Conservation (phyloP, 2,888 invertebrate species). For the Ornithoptera alexandrae region DNA sequence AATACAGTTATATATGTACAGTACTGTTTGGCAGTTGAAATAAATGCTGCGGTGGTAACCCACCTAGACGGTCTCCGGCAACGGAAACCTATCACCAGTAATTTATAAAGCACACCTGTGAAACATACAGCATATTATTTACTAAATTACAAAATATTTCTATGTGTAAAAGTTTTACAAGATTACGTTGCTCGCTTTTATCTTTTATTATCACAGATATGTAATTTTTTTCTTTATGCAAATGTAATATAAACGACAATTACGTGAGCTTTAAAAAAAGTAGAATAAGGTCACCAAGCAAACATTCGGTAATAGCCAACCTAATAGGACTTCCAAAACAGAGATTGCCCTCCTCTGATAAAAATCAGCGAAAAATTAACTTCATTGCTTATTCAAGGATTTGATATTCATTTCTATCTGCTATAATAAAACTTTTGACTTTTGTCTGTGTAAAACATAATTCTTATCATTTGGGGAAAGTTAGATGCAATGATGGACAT, state of each 20-base stretch:
- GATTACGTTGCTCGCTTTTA: no score
- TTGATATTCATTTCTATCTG: not conserved
- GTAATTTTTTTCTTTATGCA: not conserved
- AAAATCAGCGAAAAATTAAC: conserved; percentile 15
- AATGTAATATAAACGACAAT: not conserved
- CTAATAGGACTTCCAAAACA: conserved; percentile 19
- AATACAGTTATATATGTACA: no score
- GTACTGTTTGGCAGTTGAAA: no score
- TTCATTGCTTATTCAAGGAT: conserved; percentile 21
- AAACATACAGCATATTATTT: no score
- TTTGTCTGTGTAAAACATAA: not conserved
- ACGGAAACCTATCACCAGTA: no score
- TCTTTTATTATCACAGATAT: no score
- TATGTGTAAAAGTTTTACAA: no score
- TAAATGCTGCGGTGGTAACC: no score
- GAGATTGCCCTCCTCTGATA: conserved; percentile 15
- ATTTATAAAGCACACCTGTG: no score
- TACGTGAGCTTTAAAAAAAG: conserved; percentile 5
- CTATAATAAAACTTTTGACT: not conserved
- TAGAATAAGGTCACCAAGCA: conserved; percentile 28
- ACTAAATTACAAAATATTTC: no score
- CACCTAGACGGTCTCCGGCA: no score
- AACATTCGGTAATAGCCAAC: conserved; percentile 6
- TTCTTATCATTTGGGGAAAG: not conserved
- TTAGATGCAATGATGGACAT: no score